A percentile compares a stretch with the other conserved stretches of the same genome.
These are phyloP conservation scores for Dinoponera quadriceps DNA, from an alignment of 1,140 invertebrate genomes.

Conservation along the genomic window DNA sequence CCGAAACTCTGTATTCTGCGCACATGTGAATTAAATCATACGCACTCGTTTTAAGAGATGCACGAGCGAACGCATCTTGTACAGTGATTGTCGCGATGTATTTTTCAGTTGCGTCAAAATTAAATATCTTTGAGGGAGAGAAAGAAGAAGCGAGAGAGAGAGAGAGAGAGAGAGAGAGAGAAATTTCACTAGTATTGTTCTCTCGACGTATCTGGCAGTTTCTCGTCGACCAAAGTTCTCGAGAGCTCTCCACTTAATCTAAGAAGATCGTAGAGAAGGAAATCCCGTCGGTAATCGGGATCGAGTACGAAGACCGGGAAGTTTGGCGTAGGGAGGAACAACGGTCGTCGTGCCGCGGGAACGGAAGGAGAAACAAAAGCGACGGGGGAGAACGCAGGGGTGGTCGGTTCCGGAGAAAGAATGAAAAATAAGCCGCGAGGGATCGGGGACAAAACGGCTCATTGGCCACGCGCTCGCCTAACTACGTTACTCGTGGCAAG, in stretches of 20 bases:
- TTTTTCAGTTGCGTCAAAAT: not conserved
- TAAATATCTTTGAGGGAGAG: conserved; percentile 3
- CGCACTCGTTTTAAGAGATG: not conserved
- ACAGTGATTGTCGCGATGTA: too few species aligned
- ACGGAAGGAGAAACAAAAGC: conserved; percentile 44
- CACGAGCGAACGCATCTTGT: not conserved
- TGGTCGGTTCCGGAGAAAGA: conserved; percentile 28
- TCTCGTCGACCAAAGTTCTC: conserved; percentile 5
- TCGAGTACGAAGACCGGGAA: conserved; percentile 32
- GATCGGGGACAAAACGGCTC: conserved; percentile 76
- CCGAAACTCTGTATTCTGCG: not conserved
- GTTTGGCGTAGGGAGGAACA: conserved; percentile 18
- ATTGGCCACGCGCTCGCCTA: conserved; percentile 78
- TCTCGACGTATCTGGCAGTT: conserved; percentile 37
- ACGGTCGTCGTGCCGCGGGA: not conserved
- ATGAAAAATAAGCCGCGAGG: conserved; percentile 69
- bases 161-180: conserved; percentile 6
- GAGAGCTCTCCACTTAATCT: conserved; percentile 59
- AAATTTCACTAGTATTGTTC: conserved; percentile 60
- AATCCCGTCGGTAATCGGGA: conserved; percentile 53
- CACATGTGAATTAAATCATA: not conserved
- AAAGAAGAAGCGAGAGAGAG: not conserved
- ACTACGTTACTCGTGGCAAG: conserved; percentile 76
- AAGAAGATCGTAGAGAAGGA: conserved; percentile 65
- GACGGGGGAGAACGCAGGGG: not conserved